Evolutionary conservation across 2,888 invertebrate genomes (phyloP), one percentile per base, ranked within the genome.

Genomic region (Seladonia tumulorum): DNA sequence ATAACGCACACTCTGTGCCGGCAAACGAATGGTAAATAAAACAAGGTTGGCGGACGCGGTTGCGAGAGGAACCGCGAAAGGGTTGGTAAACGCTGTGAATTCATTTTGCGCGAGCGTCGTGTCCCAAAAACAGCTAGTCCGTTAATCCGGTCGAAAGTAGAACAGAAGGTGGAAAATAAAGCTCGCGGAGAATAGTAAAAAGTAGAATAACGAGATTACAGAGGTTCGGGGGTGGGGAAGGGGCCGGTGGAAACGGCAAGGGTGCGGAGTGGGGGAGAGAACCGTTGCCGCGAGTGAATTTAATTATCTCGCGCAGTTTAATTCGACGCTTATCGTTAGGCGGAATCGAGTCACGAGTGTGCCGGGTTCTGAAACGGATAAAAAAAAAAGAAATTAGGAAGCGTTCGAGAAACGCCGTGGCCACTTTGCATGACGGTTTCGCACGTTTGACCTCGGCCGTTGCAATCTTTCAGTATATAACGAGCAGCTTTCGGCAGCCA

Each of bases 401-500:
- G 14, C 70, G 22, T 39, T 1, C 5, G 22, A 45, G 75, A 72
- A 63, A 75, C 35, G 63, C 49, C 49, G 16, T 66, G 53, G 22
- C 57, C 25, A 66, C 16, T 66, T 81, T 75, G 79, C 66, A 66
- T 57, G 81, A 79, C 70, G 47, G 14, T 66, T 73, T 0, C 5
- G 60, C n/a, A 80, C 63, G 35, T 71, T 68, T 12, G 73, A 73
- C 72, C 76, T 76, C 73, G 82, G 45, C 16, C 53, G 42, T 53
- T 70, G 35, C 63, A 49, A 76, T 66, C 83, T 77, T 74, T 80
- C 29, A 2, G 77, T 22, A 1, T 35, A 57, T 77, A 83, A 83
- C 49, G 39, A 76, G 60, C 25, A 16, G 47, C 22, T 80, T 86
- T 79, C 53, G 77, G 39, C 25, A 8, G 71, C n/a, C n/a, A 66